Evolutionary conservation across 2,113 vertebrate species (phyloP).

Genomic region (Catharus fuscescens): DNA sequence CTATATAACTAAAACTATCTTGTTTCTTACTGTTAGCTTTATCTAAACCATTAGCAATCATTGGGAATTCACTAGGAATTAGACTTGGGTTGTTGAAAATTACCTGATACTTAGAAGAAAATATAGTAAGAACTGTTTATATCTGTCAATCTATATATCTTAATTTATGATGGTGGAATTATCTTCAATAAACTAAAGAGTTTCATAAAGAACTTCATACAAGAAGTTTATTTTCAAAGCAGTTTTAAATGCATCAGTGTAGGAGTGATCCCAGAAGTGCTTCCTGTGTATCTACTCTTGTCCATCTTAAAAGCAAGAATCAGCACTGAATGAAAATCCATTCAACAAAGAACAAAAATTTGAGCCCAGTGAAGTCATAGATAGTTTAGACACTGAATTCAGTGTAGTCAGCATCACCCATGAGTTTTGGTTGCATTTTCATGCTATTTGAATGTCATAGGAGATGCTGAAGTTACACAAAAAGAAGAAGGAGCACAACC

Average conservation of each 20-base stretch:
- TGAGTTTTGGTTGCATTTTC: not conserved
- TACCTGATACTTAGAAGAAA: not conserved
- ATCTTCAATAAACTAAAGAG: not conserved
- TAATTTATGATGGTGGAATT: not conserved
- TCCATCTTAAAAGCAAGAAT: not conserved
- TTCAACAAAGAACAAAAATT: not conserved
- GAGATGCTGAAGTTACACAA: not conserved
- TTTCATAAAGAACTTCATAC: not conserved
- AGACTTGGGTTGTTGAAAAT: not conserved
- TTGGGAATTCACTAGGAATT: not conserved
- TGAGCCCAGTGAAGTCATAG: not conserved
- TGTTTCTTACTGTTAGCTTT: not conserved
- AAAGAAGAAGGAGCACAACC: not conserved
- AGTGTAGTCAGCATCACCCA: not conserved
- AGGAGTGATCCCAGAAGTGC: not conserved
- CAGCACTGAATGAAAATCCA: not conserved
- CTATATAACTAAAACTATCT: not conserved
- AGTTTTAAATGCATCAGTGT: not conserved
- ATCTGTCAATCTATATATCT: not conserved
- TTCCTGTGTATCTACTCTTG: not conserved
- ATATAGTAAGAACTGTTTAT: not conserved
- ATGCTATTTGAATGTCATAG: not conserved
- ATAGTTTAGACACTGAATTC: not conserved
- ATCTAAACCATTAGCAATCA: not conserved
- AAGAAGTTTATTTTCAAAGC: not conserved